Percentiles rank a stretch among this genome's conserved stretches.
Evolutionary conservation across 2,113 vertebrate species (phyloP).

Genomic region (Cranoglanis bouderius): DNA sequence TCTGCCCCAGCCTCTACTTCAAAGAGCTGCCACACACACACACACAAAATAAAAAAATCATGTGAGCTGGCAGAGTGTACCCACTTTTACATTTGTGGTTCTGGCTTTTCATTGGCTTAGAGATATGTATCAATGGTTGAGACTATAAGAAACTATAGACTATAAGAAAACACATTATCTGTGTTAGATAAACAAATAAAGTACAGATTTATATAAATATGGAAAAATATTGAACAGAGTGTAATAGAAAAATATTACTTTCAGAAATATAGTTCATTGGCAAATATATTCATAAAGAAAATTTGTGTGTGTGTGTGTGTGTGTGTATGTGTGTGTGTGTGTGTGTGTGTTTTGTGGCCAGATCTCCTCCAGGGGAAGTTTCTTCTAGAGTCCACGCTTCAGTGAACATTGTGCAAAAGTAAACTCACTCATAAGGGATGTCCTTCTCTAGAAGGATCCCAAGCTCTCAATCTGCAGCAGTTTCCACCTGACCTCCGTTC

Average conservation of each 20-base stretch:
- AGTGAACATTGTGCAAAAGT: not conserved
- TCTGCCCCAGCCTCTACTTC: constrained; percentile 40
- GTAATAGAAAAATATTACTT: constrained; percentile 11
- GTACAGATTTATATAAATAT: not conserved
- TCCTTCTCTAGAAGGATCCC: constrained; percentile 19
- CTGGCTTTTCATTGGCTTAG: constrained; percentile 1
- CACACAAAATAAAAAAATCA: constrained; percentile 1
- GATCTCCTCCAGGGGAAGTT: constrained; percentile 14
- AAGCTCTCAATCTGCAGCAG: constrained; percentile 29
- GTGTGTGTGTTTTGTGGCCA: not conserved
- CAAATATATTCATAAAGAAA: not conserved
- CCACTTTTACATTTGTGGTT: constrained; percentile 21
- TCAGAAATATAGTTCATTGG: constrained; percentile 17
- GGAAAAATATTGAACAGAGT: not conserved
- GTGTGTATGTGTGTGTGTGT: not conserved
- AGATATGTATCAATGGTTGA: constrained; percentile 11
- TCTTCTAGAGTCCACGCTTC: not conserved
- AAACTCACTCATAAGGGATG: constrained; percentile 26
- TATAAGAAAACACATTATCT: constrained; percentile 25
- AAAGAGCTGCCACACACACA: constrained; percentile 34
- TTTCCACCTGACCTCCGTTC: constrained; percentile 53
- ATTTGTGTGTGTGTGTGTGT: not conserved
- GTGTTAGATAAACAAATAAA: not conserved
- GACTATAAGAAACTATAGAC: constrained; percentile 4
- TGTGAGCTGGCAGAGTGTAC: constrained; percentile 19